Conservation (phyloP, 2,888 invertebrate genomes). For the Gasteruption jaculator region DNA sequence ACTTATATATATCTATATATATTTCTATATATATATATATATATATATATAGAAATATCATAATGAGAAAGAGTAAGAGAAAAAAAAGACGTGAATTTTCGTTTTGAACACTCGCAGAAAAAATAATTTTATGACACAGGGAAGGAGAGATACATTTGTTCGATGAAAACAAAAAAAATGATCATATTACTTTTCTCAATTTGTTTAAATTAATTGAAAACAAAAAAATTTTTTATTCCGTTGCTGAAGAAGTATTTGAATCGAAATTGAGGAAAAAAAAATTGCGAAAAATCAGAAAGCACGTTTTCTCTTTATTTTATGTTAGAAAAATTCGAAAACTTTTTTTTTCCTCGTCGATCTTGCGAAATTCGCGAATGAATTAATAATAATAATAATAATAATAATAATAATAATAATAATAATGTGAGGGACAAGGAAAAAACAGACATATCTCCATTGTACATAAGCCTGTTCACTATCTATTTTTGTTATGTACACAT, state of each 20-base stretch:
- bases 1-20: no score
- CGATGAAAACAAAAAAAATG: no score
- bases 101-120: no score
- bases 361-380: no score
- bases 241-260: constrained; percentile 9
- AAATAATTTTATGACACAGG: no score
- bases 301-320: constrained; percentile 19
- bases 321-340: constrained; percentile 17
- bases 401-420: neutral
- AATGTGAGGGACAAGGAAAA: constrained; percentile 13
- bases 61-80: constrained; percentile 7
- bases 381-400: no score
- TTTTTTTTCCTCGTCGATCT: constrained; percentile 34
- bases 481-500: constrained; percentile 48
- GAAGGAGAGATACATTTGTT: no score
- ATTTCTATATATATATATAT: no score
- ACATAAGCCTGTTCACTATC: constrained; percentile 40
- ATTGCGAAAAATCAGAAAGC: neutral
- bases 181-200: constrained; percentile 11
- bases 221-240: constrained; percentile 6
- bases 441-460: constrained; percentile 44
- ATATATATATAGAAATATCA: no score
- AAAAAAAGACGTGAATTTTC: constrained; percentile 10
- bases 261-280: constrained; percentile 9
- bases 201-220: no score